phyloP scores from a whole-genome alignment of 2,888 invertebrate species.

The Parochlus steinenii region DNA sequence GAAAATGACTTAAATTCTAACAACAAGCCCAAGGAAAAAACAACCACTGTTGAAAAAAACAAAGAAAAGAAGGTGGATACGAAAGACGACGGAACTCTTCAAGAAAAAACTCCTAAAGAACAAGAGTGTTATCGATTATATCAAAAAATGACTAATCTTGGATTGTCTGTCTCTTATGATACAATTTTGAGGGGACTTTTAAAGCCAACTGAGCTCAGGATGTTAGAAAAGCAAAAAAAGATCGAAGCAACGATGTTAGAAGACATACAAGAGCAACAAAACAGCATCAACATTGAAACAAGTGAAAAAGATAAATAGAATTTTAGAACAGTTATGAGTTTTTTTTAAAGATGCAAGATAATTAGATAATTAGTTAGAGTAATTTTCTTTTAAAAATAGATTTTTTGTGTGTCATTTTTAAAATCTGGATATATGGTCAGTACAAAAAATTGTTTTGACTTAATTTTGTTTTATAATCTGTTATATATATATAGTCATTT shows the following conservation, averaged over 20 bases:
- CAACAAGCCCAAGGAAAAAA: slow-evolving; percentile 6
- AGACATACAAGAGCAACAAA: background rate
- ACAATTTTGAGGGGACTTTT: slow-evolving; percentile 53
- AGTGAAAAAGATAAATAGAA: too few relatives aligned
- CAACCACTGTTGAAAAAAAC: slow-evolving; percentile 2
- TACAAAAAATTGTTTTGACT: too few relatives aligned
- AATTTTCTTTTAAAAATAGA: too few relatives aligned
- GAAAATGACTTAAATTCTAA: slow-evolving; percentile 10
- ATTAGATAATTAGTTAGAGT: too few relatives aligned
- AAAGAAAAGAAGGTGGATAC: slow-evolving; percentile 1
- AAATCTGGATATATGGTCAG: too few relatives aligned
- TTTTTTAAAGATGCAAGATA: too few relatives aligned
- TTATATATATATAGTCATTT: too few relatives aligned
- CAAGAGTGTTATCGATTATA: slow-evolving; percentile 52
- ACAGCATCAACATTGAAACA: too few relatives aligned
- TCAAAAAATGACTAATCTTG: slow-evolving; percentile 48
- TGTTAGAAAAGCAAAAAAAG: slow-evolving; percentile 33
- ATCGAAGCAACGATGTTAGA: slow-evolving; percentile 6
- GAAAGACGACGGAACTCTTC: slow-evolving; percentile 24
- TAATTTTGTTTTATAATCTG: too few relatives aligned
- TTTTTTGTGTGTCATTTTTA: too few relatives aligned
- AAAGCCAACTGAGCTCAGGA: slow-evolving; percentile 52
- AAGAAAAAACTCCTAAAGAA: slow-evolving; percentile 37
- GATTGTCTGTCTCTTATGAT: slow-evolving; percentile 48
- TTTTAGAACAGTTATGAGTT: too few relatives aligned